Evolutionary conservation across 92 coral and sea anemone species (phyloP), one percentile per base, ranked within the genome.

Genomic region (Phymanthus crucifer): DNA sequence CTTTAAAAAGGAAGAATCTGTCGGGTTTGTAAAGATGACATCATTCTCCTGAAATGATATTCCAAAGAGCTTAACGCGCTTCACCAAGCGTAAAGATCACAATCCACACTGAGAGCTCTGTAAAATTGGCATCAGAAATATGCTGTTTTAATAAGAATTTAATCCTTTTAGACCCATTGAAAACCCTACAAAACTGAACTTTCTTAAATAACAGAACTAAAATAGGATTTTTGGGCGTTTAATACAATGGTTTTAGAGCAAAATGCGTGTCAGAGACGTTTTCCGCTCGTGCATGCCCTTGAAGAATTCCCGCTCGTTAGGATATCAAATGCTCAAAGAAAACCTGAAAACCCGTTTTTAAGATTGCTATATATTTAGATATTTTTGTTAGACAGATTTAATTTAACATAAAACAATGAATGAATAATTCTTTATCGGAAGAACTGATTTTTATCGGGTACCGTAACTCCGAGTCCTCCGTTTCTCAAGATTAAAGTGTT

Each of bases 351-450:
- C 8, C 27, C 27, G 7, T 8, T 61, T 29, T 61, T 61, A 13
- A 29, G 68, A 27, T 61, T 61, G 34, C 34, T 61, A 61, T 14
- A 61, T 61, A 33, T 61, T 61, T 29, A 61, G 68, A 61, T 61
- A 61, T 61, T 61, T 43, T 61, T 61, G 68, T 61, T 61, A 29
- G 68, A 12, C 33, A 61, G 68, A 3, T 61, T 61, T 61, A 24
- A 27, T 61, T 24, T 27, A 61, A 29, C 33, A 26, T 24, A 29
- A 24, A 29, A 29, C 26, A 29, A 61, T 29, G 29, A 11, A 27
- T 29, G 34, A 61, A 61, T 27, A 61, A 24, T 61, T 24, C 34
- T 27, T 29, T 29, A 57, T 57, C 66, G 29, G 66, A 21, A 38
- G 13, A 12, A 61, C 11, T 7, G 68, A 61, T 61, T n/a, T 61